Conservation (phyloP, 2,888 invertebrate genomes). For the Eristalinus sepulchralis region DNA sequence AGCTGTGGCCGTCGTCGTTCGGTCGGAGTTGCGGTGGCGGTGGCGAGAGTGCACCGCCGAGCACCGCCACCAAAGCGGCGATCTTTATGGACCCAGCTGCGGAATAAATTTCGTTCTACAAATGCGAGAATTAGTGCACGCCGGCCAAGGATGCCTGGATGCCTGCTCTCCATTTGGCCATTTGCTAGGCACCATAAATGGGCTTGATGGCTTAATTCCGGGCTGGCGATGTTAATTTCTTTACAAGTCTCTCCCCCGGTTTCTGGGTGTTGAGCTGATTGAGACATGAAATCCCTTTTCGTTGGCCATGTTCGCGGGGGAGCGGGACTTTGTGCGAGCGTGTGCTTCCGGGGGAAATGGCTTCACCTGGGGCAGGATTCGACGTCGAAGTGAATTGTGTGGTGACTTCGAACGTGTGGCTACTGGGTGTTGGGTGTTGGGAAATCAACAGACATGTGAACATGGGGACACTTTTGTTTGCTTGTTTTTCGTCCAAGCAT, state of each 20-base stretch:
- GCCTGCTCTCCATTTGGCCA: constrained; percentile 36
- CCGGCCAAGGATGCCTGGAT: constrained; percentile 45
- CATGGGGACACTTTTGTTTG: too few species aligned
- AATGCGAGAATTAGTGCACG: constrained; percentile 68
- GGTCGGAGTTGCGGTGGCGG: not conserved
- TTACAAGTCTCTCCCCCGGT: constrained; percentile 38
- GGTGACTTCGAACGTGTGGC: not conserved
- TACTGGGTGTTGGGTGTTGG: not conserved
- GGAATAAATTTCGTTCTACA: constrained; percentile 68
- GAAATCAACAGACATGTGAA: too few species aligned
- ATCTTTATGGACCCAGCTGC: constrained; percentile 65
- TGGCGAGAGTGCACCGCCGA: not conserved
- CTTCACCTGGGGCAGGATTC: not conserved
- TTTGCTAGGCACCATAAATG: constrained; percentile 66
- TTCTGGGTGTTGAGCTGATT: constrained; percentile 30
- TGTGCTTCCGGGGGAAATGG: not conserved
- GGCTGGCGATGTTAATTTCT: constrained; percentile 56
- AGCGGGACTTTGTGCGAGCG: not conserved
- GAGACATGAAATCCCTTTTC: constrained; percentile 61
- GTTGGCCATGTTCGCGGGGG: not conserved
- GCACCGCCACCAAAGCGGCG: constrained; percentile 59
- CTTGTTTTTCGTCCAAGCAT: too few species aligned
- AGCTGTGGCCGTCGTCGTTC: not conserved
- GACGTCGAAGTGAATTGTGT: not conserved
- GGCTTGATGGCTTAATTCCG: constrained; percentile 63